These are phyloP conservation scores for Carterocephalus palaemon DNA, from an alignment of 2,888 invertebrate genomes.

Conservation along the genomic window DNA sequence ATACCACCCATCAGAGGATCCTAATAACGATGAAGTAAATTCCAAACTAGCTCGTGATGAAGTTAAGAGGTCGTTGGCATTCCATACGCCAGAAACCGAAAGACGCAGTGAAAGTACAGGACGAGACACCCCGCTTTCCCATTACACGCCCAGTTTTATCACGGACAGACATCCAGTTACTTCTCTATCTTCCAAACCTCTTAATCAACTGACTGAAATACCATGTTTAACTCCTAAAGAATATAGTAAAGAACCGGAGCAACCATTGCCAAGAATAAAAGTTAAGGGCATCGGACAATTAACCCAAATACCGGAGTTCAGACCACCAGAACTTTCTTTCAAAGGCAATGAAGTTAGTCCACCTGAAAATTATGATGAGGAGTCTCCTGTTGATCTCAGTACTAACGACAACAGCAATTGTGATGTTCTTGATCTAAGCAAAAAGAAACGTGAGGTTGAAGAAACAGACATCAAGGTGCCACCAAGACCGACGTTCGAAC, in stretches of 20 bases:
- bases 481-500: slow-evolving; percentile 71
- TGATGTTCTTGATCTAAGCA: slow-evolving; percentile 90
- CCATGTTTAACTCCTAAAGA: slow-evolving; percentile 58
- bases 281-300: slow-evolving; percentile 82
- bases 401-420: slow-evolving; percentile 76
- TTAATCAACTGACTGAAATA: slow-evolving; percentile 38
- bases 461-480: slow-evolving; percentile 54
- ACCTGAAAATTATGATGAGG: slow-evolving; percentile 66
- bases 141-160: slow-evolving; percentile 67
- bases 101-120: slow-evolving; percentile 62
- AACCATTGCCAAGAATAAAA: slow-evolving; percentile 70
- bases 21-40: slow-evolving; percentile 85
- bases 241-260: slow-evolving; percentile 42
- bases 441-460: slow-evolving; percentile 80
- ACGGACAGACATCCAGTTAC: slow-evolving; percentile 68
- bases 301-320: slow-evolving; percentile 76
- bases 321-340: slow-evolving; percentile 54
- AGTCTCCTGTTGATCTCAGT: slow-evolving; percentile 84
- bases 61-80: slow-evolving; percentile 76
- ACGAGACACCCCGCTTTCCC: slow-evolving; percentile 64
- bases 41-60: slow-evolving; percentile 76
- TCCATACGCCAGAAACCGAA: slow-evolving; percentile 74
- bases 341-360: slow-evolving; percentile 52
- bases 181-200: slow-evolving; percentile 53
- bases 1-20: slow-evolving; percentile 91